Percentiles rank a stretch among this genome's conserved stretches.
Conservation (phyloP, 2,797 vertebrate species). For the Sebastes trivittatus region DNA sequence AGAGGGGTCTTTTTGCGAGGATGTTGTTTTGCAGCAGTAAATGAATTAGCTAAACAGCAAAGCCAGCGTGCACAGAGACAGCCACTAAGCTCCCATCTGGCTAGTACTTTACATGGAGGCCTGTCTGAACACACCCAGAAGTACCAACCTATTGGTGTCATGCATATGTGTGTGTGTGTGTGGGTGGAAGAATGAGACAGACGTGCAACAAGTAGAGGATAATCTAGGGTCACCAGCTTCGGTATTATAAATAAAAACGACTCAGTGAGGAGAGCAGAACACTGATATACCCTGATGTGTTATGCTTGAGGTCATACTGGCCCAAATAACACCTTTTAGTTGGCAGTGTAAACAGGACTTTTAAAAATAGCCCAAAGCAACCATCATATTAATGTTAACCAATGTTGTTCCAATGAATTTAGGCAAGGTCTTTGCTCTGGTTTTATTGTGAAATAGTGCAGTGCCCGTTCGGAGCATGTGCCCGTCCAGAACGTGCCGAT, state of each 20-base stretch:
- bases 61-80: slow-evolving; percentile 37
- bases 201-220: neutral
- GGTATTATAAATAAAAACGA: slow-evolving; percentile 2
- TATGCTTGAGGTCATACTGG: slow-evolving; percentile 14
- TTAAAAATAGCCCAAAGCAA: slow-evolving; percentile 23
- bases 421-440: neutral
- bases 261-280: neutral
- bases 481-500: no score
- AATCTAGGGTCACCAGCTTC: neutral
- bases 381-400: slow-evolving; percentile 13
- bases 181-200: neutral
- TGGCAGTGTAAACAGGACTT: neutral
- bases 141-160: neutral
- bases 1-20: slow-evolving; percentile 38
- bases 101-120: slow-evolving; percentile 6
- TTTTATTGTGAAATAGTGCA: neutral
- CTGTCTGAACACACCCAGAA: slow-evolving; percentile 14
- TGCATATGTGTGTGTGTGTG: neutral
- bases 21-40: slow-evolving; percentile 50
- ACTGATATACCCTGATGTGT: slow-evolving; percentile 11
- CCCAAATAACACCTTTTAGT: slow-evolving; percentile 4
- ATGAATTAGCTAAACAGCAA: slow-evolving; percentile 53
- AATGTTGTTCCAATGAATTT: neutral
- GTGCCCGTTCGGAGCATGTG: no score
- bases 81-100: slow-evolving; percentile 39